Evolutionary conservation across 2,113 vertebrate species (phyloP).

Genomic region (Onychorhynchus coronatus): DNA sequence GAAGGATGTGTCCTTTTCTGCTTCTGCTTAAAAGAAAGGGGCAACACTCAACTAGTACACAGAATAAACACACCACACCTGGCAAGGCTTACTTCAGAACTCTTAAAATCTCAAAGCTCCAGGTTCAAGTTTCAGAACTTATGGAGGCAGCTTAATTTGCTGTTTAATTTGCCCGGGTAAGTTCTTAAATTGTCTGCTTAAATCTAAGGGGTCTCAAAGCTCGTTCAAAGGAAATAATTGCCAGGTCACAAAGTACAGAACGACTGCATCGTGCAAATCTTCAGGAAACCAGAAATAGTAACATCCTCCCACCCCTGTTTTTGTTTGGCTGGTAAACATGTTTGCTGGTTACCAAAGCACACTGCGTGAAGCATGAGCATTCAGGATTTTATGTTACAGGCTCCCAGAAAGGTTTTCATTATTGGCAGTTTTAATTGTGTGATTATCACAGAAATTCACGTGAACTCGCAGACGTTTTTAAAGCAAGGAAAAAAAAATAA

Average conservation of each 20-base stretch:
- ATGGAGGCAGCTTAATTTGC: background rate
- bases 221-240: background rate
- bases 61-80: background rate
- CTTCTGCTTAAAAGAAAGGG: background rate
- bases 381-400: background rate
- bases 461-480: background rate
- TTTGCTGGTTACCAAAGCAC: background rate
- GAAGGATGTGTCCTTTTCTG: background rate
- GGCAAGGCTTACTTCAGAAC: background rate
- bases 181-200: background rate
- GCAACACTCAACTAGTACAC: background rate
- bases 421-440: background rate
- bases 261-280: background rate
- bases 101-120: background rate
- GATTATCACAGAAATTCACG: background rate
- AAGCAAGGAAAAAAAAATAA: background rate
- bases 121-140: background rate
- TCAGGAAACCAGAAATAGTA: background rate
- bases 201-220: background rate
- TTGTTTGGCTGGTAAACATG: background rate
- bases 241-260: background rate
- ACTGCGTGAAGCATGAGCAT: background rate
- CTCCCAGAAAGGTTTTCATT: background rate
- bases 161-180: background rate
- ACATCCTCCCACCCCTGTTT: background rate